Evolutionary conservation across 2,113 vertebrate genomes (phyloP), one percentile per base, ranked within the genome.

Genomic region (Pagrus major): DNA sequence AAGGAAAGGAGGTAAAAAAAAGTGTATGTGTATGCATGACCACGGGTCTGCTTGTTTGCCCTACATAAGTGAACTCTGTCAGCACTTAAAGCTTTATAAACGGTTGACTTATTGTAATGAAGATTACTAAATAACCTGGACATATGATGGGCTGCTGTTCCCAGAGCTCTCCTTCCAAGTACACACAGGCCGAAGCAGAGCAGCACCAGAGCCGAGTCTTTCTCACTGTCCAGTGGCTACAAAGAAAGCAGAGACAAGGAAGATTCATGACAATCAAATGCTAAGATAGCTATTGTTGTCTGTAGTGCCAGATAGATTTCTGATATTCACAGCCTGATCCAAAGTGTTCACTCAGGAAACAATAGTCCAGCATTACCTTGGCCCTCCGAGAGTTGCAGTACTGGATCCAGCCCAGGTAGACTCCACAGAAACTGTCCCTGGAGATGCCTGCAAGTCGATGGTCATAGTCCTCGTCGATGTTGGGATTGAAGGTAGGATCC

Each of bases 401-500:
- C 81, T 99, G 97, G 93, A 99, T 99, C 98, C 98, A 99, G 91
- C 93, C 95, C 81, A 98, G 95, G 91, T 99, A 99, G 86, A 97
- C 96, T 11, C 94, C 94, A 85, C 98, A 99, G 92, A 99, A 99
- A 81, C 97, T 99, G 91, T 99, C 98, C 85, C 96, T 95, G 27
- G 98, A 99, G 92, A 99, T 96, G 78, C 98, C 98, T 16, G 98
- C 97, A 25, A 99, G 93, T 2, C 97, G 96, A 27, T 99, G 97
- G 93, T 99, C 98, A 69, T 99, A 99, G 93, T 99, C 98, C 88
- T 99, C 98, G 54, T 99, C 98, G 41, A 99, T 99, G 93, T 99
- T 99, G 68, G 98, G 98, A 84, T 99, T 99, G 92, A 99, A 99
- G 3, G 98, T 99, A 14, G 98, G 97, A 88, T 99, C 98, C 65